Percentiles rank a stretch among this genome's conserved stretches.
These are phyloP conservation scores for Stegodyphus mimosarum DNA, from an alignment of 1,140 invertebrate species.

Conservation along the genomic window DNA sequence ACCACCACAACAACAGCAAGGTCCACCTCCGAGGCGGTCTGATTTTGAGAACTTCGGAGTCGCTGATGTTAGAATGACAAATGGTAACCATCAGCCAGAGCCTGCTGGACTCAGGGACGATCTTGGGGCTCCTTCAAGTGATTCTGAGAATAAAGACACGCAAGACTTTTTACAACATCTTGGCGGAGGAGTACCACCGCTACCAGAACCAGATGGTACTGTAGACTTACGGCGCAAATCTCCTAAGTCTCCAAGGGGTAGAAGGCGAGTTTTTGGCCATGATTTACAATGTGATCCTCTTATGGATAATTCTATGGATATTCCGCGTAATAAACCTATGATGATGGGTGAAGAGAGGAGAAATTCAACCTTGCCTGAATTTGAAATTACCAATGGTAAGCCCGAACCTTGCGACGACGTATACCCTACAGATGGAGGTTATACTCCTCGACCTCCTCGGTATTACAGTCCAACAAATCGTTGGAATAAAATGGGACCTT, in stretches of 20 bases:
- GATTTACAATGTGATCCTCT: conserved; percentile 55
- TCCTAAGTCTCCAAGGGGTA: conserved; percentile 42
- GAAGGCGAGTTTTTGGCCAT: conserved; percentile 30
- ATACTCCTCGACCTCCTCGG: conserved; percentile 26
- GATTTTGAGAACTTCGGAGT: conserved; percentile 48
- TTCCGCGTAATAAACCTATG: conserved; percentile 32
- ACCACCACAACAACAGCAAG: conserved; percentile 8
- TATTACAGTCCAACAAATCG: conserved; percentile 54
- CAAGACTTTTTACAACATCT: conserved; percentile 54
- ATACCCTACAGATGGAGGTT: conserved; percentile 34
- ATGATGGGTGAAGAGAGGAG: conserved; percentile 30
- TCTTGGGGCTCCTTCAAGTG: conserved; percentile 45
- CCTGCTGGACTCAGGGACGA: conserved; percentile 31
- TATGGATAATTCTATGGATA: conserved; percentile 48
- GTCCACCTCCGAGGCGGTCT: conserved; percentile 14
- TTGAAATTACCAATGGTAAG: conserved; percentile 58
- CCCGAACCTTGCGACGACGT: conserved; percentile 39
- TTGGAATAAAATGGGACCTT: conserved; percentile 50
- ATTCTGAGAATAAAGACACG: conserved; percentile 59
- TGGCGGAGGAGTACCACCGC: conserved; percentile 4
- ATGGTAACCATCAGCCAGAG: conserved; percentile 46
- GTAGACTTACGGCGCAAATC: conserved; percentile 46
- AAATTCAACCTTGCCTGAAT: conserved; percentile 57
- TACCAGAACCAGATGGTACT: conserved; percentile 41
- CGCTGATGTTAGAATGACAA: conserved; percentile 29